A percentile compares a stretch with the other conserved stretches of the same genome.
These are phyloP conservation scores for Helobdella robusta DNA, from an alignment of 2,888 invertebrate genomes.

Conservation along the genomic window DNA sequence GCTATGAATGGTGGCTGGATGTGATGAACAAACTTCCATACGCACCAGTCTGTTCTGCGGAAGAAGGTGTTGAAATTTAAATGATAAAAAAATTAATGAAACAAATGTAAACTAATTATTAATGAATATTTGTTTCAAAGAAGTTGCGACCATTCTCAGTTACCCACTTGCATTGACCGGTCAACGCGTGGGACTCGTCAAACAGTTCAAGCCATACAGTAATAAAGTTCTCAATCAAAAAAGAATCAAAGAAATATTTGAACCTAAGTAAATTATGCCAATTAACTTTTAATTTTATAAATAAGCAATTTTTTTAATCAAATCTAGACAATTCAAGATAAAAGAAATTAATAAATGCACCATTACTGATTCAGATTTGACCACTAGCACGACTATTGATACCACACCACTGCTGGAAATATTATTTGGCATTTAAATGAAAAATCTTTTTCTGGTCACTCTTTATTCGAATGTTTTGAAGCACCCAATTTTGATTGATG, in stretches of 20 bases:
- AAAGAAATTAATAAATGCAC: no score
- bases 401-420: no score
- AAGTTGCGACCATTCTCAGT: conserved; percentile 7
- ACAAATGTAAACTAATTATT: not conserved
- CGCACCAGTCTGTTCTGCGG: conserved; percentile 24
- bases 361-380: no score
- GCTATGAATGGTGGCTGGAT: conserved; percentile 25
- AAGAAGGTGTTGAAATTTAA: conserved; percentile 26
- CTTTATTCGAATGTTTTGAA: no score
- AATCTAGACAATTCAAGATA: no score
- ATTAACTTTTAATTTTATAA: no score
- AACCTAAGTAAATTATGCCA: not conserved
- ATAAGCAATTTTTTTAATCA: no score
- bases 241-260: not conserved
- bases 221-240: not conserved
- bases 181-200: conserved; percentile 11
- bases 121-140: not conserved
- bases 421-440: no score
- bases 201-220: conserved; percentile 5
- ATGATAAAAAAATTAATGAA: not conserved
- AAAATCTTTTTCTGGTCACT: no score
- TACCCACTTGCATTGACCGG: conserved; percentile 19
- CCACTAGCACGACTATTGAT: no score
- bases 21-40: conserved; percentile 7
- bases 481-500: no score